A percentile compares a stretch with the other conserved stretches of the same genome.
Evolutionary conservation across 2,888 invertebrate genomes (phyloP).

Genomic region (Phyllotreta striolata): DNA sequence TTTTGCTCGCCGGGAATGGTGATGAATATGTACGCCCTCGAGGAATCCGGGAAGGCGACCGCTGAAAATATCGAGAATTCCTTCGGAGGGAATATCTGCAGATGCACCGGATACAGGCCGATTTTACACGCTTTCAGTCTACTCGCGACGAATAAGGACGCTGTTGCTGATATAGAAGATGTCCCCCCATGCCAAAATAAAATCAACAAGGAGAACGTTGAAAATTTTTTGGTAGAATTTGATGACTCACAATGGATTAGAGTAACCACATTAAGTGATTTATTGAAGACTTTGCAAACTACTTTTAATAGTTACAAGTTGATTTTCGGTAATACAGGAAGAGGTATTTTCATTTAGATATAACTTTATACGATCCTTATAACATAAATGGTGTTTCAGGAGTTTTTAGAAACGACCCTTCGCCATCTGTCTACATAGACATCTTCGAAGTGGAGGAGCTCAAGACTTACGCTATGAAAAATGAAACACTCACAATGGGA

Average conservation of each 20-base stretch:
- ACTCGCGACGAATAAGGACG: conserved; percentile 64
- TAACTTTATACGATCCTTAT: too few species aligned
- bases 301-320: conserved; percentile 65
- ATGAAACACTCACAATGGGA: conserved; percentile 66
- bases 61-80: conserved; percentile 73
- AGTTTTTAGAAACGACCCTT: conserved; percentile 43
- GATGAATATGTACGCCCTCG: conserved; percentile 74
- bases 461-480: conserved; percentile 58
- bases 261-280: conserved; percentile 64
- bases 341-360: conserved; percentile 64
- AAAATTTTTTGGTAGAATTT: conserved; percentile 55
- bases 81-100: conserved; percentile 75
- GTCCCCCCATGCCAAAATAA: conserved; percentile 45
- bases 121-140: conserved; percentile 72
- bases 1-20: conserved; percentile 80
- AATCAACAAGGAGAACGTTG: conserved; percentile 41
- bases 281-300: conserved; percentile 65
- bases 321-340: conserved; percentile 79
- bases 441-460: conserved; percentile 68
- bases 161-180: conserved; percentile 61
- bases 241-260: conserved; percentile 66
- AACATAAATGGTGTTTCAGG: conserved; percentile 41
- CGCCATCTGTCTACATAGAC: conserved; percentile 68
- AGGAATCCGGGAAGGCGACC: conserved; percentile 60
- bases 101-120: conserved; percentile 75